Base-by-base conservation (phyloP, 2,797 vertebrate species). In the Buphagus erythrorhynchus region DNA sequence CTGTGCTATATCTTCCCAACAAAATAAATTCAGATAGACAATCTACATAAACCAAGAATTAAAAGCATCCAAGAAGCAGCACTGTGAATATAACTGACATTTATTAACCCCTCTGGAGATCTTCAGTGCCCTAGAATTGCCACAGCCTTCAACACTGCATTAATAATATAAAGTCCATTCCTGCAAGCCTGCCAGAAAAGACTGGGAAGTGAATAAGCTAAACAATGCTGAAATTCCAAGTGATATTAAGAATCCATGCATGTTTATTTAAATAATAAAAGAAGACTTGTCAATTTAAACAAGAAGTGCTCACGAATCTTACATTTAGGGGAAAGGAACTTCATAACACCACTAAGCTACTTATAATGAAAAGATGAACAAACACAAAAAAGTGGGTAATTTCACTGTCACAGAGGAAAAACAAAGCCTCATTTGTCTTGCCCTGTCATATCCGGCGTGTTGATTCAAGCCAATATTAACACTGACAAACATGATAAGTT, bases 231-330 rank as follows among this genome's bases (percentile, higher is more conserved):
- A 97, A 97, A 97, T 98, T 97, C 97, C 97, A 97, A 96, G 75
- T 90, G 93, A 97, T 97, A 97, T 93, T 96, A 97, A 96, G 94
- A 97, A 91, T 95, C 93, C 88, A 90, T 63, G 76, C 63, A 42
- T 96, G 95, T 97, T 98, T 98, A 98, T 96, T 98, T 97, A 97
- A 97, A 96, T 94, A 97, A 97, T 95, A 96, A 97, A 96, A 94
- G 88, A 92, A 84, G 80, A 95, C 91, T 96, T 96, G 91, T 95
- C 90, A 92, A 97, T 94, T 95, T 97, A 96, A 97, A 96, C 71
- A 92, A 96, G 93, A 96, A 96, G 92, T 16, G 87, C 85, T 96
- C 88, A 88, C 11, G 16, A 96, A 92, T 66, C 72, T 95, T 54
- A 93, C 62, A 51, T 94, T 94, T 66, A 6, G 61, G 72, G 54